Conservation (phyloP, 2,113 vertebrate species). For the Orientallactaga bullata region DNA sequence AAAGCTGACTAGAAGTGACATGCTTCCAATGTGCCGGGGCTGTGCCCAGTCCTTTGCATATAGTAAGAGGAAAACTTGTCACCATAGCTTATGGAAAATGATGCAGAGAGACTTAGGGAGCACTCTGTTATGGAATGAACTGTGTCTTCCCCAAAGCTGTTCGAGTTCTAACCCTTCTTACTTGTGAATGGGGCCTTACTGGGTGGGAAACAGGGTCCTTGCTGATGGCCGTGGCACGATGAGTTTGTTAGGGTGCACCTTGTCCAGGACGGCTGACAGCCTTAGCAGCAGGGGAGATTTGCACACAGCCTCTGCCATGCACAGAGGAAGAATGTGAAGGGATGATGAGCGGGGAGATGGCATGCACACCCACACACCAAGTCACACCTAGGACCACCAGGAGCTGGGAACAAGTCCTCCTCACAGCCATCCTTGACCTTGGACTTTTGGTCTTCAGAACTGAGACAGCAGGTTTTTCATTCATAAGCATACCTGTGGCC, state of each 20-base stretch:
- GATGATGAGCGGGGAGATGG: neutral
- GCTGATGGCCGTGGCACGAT: neutral
- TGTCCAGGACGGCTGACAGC: too few species aligned
- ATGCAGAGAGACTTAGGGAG: neutral
- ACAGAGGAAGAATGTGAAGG: neutral
- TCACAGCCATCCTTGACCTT: too few species aligned
- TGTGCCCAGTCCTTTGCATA: neutral
- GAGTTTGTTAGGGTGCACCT: too few species aligned
- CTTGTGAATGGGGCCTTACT: neutral
- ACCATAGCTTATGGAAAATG: accelerated
- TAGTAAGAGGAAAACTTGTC: neutral
- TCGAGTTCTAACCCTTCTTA: neutral
- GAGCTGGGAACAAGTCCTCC: neutral
- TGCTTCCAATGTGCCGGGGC: neutral
- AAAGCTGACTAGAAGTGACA: neutral
- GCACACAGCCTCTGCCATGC: neutral
- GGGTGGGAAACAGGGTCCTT: neutral
- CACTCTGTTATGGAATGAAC: neutral
- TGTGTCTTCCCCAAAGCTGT: neutral
- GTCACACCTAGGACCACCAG: neutral
- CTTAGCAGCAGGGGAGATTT: too few species aligned
- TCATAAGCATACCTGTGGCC: too few species aligned
- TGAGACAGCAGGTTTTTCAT: too few species aligned
- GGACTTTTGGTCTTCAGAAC: too few species aligned
- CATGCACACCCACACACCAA: neutral